Evolutionary conservation across 2,797 vertebrate genomes (phyloP).

Genomic region (Forpus xanthops): DNA sequence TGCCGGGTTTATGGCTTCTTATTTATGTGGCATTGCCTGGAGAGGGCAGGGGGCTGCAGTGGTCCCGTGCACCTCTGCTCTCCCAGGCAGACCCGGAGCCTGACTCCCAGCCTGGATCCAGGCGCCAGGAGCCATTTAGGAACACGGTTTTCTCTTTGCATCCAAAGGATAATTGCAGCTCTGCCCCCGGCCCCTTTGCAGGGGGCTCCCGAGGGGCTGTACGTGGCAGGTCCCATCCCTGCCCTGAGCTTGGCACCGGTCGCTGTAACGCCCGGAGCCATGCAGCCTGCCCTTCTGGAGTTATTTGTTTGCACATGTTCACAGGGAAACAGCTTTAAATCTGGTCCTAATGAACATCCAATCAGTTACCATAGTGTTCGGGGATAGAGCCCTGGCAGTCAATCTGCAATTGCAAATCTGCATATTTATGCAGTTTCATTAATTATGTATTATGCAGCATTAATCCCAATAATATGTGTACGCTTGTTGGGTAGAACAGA

Average conservation of each 20-base stretch:
- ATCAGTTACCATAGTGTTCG: constrained; percentile 50
- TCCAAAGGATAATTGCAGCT: neutral
- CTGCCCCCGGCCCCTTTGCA: neutral
- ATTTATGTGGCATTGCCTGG: neutral
- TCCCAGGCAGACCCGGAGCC: neutral
- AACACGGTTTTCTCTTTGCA: neutral
- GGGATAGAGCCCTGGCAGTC: constrained; percentile 63
- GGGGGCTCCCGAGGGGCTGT: neutral
- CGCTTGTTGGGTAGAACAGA: constrained; percentile 25
- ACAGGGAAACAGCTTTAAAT: constrained; percentile 26
- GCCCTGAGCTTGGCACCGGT: neutral
- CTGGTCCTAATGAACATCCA: constrained; percentile 60
- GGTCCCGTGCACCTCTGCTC: too few relatives aligned
- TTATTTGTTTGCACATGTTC: constrained; percentile 34
- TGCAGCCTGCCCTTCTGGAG: neutral
- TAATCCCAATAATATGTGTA: constrained; percentile 60
- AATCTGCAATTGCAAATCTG: constrained; percentile 73
- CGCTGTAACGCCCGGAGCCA: neutral
- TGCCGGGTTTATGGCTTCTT: accelerated
- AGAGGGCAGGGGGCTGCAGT: neutral
- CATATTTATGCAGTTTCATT: constrained; percentile 74
- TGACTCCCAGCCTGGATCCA: neutral
- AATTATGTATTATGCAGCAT: constrained; percentile 69
- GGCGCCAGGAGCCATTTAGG: neutral
- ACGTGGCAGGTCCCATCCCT: neutral